Conservation (phyloP, 2,797 vertebrate species). For the Lagorchestes hirsutus region DNA sequence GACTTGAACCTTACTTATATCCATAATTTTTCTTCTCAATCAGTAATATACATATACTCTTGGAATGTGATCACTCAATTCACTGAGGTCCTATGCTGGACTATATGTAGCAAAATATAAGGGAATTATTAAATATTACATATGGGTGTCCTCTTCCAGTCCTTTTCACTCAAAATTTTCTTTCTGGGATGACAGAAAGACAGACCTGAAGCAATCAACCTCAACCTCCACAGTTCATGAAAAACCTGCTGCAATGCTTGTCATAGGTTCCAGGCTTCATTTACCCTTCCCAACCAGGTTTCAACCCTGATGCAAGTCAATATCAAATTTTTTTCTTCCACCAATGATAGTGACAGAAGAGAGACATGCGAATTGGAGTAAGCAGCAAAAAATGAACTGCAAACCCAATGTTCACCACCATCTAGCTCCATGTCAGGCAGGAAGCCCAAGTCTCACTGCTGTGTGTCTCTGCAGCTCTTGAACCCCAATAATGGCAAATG, state of each 20-base stretch:
- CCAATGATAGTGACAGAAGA: background rate
- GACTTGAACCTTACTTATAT: background rate
- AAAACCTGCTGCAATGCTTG: background rate
- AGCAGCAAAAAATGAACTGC: background rate
- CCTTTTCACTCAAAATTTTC: background rate
- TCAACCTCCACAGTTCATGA: background rate
- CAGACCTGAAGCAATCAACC: background rate
- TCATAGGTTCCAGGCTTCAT: background rate
- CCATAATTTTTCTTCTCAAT: background rate
- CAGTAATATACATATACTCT: background rate
- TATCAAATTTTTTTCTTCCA: background rate
- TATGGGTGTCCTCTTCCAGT: background rate
- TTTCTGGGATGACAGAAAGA: background rate
- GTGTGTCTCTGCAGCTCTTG: background rate
- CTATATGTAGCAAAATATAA: background rate
- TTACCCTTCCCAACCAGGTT: background rate
- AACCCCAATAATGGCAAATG: background rate
- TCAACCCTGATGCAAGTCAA: background rate
- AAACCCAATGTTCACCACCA: background rate
- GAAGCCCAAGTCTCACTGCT: background rate
- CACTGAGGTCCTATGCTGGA: background rate
- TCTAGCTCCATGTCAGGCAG: background rate
- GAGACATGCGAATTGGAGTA: background rate
- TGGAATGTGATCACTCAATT: background rate
- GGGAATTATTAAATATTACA: background rate